Percentiles rank a stretch among this genome's conserved stretches.
Evolutionary conservation across 2,888 invertebrate species (phyloP).

Genomic region (Baccha elongata): DNA sequence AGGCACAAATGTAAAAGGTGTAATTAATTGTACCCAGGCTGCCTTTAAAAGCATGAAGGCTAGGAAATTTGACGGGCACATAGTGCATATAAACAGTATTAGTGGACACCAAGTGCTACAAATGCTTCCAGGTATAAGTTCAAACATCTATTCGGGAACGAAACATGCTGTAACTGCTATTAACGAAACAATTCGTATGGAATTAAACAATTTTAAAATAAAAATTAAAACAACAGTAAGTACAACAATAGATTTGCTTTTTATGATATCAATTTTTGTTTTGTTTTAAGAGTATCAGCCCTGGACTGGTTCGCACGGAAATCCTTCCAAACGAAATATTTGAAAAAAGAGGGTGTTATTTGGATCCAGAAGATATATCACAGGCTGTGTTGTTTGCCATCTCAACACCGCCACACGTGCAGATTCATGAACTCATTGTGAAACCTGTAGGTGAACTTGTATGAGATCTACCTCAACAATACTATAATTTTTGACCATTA

Average conservation of each 20-base stretch:
- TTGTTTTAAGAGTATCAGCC: constrained; percentile 49
- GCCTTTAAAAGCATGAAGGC: constrained; percentile 83
- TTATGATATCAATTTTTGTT: too few relatives aligned
- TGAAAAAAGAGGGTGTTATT: constrained; percentile 70
- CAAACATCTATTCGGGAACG: constrained; percentile 80
- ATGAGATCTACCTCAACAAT: too few relatives aligned
- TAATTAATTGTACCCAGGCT: constrained; percentile 82
- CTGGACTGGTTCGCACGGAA: constrained; percentile 46
- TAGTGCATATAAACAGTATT: constrained; percentile 79
- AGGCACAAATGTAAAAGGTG: constrained; percentile 83
- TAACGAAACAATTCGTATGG: constrained; percentile 79
- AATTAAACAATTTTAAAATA: constrained; percentile 77
- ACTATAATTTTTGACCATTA: too few relatives aligned
- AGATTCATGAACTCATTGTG: constrained; percentile 45
- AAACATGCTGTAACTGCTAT: constrained; percentile 80
- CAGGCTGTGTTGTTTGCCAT: constrained; percentile 49
- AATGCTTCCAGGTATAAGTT: constrained; percentile 64
- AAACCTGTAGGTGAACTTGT: constrained; percentile 45
- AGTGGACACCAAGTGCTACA: constrained; percentile 77
- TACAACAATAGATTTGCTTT: too few relatives aligned
- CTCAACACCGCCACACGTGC: constrained; percentile 56
- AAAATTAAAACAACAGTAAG: constrained; percentile 80
- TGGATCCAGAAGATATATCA: constrained; percentile 49
- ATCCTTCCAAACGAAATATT: constrained; percentile 70
- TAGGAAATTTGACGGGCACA: constrained; percentile 78